These are phyloP conservation scores for Apostichopus californicus DNA, from an alignment of 35 echinoderm and acorn worm genomes.

Conservation along the genomic window DNA sequence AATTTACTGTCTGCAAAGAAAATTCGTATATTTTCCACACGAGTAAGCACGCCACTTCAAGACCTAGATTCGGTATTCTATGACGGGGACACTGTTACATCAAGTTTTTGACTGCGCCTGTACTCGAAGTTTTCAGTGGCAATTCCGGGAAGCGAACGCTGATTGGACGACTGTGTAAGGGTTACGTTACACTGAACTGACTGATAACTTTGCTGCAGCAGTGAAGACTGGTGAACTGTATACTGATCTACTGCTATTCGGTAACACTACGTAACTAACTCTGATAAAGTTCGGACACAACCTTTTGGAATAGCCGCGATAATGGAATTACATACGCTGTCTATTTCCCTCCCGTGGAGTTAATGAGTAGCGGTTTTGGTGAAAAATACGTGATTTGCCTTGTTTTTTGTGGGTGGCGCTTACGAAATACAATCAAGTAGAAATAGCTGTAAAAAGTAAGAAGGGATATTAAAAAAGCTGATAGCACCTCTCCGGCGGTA, in stretches of 20 bases:
- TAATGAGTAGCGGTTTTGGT: conserved; percentile 5
- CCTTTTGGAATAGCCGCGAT: conserved; percentile 16
- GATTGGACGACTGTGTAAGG: neutral
- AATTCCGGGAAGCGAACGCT: neutral
- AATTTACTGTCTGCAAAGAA: no score
- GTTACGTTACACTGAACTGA: neutral
- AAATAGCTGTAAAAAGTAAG: neutral
- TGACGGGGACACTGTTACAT: neutral
- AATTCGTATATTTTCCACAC: neutral
- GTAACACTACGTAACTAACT: conserved; percentile 11
- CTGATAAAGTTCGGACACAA: neutral
- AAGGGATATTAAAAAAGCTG: neutral
- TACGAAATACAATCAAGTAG: neutral
- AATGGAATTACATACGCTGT: conserved; percentile 30
- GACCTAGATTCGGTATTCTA: neutral
- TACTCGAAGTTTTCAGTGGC: neutral
- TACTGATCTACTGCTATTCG: no score
- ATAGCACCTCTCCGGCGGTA: neutral
- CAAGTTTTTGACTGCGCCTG: neutral
- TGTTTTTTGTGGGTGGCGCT: neutral
- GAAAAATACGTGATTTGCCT: conserved; percentile 1
- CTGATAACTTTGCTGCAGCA: no score
- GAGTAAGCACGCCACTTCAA: neutral
- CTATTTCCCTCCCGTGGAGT: conserved; percentile 29
- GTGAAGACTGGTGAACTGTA: no score